These are phyloP conservation scores for Xiphophorus maculatus DNA, from an alignment of 2,113 vertebrate species.

Conservation along the genomic window DNA sequence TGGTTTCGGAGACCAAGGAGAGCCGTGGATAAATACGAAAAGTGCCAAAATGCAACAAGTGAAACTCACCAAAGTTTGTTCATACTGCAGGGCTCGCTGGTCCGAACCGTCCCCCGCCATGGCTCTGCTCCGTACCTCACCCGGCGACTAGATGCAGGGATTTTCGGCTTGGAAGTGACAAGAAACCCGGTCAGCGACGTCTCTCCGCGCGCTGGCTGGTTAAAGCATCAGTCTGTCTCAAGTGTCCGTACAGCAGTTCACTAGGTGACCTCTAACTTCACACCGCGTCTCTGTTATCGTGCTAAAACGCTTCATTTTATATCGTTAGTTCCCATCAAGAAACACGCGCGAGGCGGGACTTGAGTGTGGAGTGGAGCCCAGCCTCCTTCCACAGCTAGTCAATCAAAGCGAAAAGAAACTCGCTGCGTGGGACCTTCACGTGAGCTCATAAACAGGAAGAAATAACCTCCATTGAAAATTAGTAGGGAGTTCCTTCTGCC, in stretches of 20 bases:
- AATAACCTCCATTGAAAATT: too few species aligned
- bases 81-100: constrained; percentile 92
- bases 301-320: constrained; percentile 72
- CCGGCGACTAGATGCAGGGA: constrained; percentile 27
- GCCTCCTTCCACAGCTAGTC: not conserved
- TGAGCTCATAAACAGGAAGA: too few species aligned
- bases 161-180: constrained; percentile 30
- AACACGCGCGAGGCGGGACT: constrained; percentile 70
- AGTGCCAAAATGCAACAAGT: constrained; percentile 34
- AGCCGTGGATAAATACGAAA: constrained; percentile 36
- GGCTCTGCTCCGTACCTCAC: constrained; percentile 53
- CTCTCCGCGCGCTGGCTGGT: not conserved
- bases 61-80: constrained; percentile 92
- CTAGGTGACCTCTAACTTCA: constrained; percentile 37
- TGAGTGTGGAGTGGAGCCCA: constrained; percentile 8
- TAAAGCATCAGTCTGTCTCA: constrained; percentile 25
- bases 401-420: not conserved
- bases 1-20: not conserved
- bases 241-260: constrained; percentile 11
- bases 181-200: constrained; percentile 16
- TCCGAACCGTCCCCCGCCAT: constrained; percentile 87
- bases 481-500: too few species aligned
- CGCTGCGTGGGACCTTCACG: not conserved
- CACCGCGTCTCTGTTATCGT: constrained; percentile 14
- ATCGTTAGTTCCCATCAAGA: constrained; percentile 44